Conservation (phyloP, 2,797 vertebrate species). For the Sarcoramphus papa region DNA sequence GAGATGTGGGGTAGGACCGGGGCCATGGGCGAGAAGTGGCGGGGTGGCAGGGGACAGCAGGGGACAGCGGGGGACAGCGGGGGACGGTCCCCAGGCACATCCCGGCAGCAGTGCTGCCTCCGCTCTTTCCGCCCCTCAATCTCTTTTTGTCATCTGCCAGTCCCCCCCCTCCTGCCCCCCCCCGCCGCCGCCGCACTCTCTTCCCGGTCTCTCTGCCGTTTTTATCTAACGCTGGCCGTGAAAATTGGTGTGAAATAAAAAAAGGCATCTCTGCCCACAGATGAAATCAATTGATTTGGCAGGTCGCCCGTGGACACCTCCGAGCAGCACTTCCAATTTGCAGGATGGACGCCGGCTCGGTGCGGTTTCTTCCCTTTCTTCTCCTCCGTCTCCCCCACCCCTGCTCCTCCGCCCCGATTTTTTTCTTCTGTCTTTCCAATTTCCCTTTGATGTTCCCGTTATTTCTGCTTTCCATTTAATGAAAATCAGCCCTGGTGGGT, state of each 20-base stretch:
- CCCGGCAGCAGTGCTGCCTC: not conserved
- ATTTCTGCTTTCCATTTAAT: conserved; percentile 36
- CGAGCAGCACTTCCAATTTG: conserved; percentile 46
- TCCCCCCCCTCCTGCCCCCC: not conserved
- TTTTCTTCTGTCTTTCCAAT: not conserved
- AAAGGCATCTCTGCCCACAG: conserved; percentile 73
- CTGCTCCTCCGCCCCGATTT: not conserved
- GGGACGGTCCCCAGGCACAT: not conserved
- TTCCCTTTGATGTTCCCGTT: conserved; percentile 52
- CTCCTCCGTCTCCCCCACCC: not conserved
- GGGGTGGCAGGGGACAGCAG: not conserved
- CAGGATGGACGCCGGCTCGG: not conserved
- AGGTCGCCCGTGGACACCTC: conserved; percentile 61
- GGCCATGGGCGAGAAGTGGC: accelerated
- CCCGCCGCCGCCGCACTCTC: not conserved
- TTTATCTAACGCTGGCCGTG: conserved; percentile 63
- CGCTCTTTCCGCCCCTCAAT: not conserved
- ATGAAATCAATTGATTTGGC: conserved; percentile 74
- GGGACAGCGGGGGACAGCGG: not conserved
- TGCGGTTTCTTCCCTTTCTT: not conserved
- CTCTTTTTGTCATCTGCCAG: not conserved
- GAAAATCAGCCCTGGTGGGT: not conserved
- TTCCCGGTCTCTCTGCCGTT: conserved; percentile 52
- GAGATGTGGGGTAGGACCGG: not conserved
- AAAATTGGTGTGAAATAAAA: conserved; percentile 80